A percentile compares a stretch with the other conserved stretches of the same genome.
Evolutionary conservation across 1,140 invertebrate genomes (phyloP).

Genomic region (Neodiprion virginianus): DNA sequence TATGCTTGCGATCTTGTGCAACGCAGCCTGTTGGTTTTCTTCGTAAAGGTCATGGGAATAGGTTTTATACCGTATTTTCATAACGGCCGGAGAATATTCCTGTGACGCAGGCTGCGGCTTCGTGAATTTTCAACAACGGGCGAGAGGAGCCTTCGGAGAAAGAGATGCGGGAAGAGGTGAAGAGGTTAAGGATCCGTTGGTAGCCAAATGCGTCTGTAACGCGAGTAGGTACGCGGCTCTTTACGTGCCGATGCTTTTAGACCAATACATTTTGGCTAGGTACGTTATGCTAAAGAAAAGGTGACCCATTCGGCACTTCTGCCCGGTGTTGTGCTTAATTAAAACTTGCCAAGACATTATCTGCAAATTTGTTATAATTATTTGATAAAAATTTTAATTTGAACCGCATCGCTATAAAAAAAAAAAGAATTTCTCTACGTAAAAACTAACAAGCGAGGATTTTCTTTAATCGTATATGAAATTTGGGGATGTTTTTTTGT

Average conservation of each 20-base stretch:
- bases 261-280: not conserved
- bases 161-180: not conserved
- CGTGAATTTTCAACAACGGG: not conserved
- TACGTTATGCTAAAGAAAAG: not conserved
- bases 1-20: no score
- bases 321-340: no score
- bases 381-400: no score
- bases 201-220: not conserved
- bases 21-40: not conserved
- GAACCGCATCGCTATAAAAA: no score
- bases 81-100: not conserved
- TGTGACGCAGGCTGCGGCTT: not conserved
- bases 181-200: not conserved
- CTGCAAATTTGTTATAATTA: no score
- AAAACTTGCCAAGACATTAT: no score
- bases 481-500: no score
- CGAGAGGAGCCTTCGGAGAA: no score
- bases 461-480: no score
- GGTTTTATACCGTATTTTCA: not conserved
- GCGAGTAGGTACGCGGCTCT: not conserved
- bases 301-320: no score
- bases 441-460: no score
- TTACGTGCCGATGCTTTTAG: not conserved
- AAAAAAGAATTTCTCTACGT: no score
- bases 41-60: not conserved